Percentiles rank a stretch among this genome's conserved stretches.
phyloP scores from a whole-genome alignment of 2,797 vertebrate genomes.

The Ptychobarbus kaznakovi region DNA sequence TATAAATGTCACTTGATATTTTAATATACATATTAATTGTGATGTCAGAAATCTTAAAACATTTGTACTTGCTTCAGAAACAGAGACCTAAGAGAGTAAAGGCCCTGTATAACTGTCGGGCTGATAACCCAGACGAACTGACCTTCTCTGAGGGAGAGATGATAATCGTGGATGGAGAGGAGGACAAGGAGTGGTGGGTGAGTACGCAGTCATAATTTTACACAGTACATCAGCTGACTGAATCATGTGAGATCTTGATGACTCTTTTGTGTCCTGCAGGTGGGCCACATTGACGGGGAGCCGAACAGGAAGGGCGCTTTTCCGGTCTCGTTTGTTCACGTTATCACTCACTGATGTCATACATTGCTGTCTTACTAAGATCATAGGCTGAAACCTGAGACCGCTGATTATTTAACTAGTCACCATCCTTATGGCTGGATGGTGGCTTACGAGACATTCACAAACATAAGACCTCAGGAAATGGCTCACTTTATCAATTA shows the following conservation, averaged over 20 bases:
- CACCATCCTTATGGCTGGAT: neutral
- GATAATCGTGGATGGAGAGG: slow-evolving; percentile 92
- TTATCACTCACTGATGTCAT: slow-evolving; percentile 86
- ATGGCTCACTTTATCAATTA: neutral
- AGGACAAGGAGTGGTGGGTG: slow-evolving; percentile 97
- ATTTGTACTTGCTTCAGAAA: slow-evolving; percentile 78
- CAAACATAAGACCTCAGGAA: slow-evolving; percentile 8
- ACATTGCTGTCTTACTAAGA: neutral
- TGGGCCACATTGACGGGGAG: slow-evolving; percentile 91
- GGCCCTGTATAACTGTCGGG: slow-evolving; percentile 91
- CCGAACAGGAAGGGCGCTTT: slow-evolving; percentile 87
- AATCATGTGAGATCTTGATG: neutral
- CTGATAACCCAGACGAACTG: slow-evolving; percentile 92
- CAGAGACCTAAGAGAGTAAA: slow-evolving; percentile 88
- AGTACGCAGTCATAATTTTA: slow-evolving; percentile 71
- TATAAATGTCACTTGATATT: neutral
- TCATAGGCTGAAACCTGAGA: neutral
- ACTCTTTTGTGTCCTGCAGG: slow-evolving; percentile 71
- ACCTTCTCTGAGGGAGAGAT: slow-evolving; percentile 92
- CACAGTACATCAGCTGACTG: neutral
- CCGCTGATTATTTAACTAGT: neutral
- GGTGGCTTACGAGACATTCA: neutral
- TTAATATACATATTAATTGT: neutral
- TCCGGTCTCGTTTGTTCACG: slow-evolving; percentile 94
- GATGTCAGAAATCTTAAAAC: slow-evolving; percentile 3